Base-by-base conservation (phyloP, 64 coral and sea anemone genomes). In the Exaiptasia diaphana region DNA sequence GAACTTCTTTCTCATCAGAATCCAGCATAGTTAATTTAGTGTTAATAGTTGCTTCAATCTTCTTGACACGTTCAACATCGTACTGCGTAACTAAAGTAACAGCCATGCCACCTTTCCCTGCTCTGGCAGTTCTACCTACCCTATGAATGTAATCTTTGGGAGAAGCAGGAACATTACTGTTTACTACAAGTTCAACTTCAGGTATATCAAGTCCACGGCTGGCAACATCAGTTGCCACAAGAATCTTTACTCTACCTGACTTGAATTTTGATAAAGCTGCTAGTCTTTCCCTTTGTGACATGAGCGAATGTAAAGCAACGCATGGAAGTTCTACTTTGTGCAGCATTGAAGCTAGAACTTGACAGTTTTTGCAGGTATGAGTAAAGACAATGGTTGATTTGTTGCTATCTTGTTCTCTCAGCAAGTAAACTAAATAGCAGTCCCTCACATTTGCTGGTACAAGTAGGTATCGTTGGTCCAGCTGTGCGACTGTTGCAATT, bases 91-190 rank as follows among this genome's bases (percentile, higher is more conserved):
- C 67, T 1, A 99, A 48, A 13, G 89, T 92, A 24, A 99, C 70
- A 1, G 95, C 89, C 74, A 99, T 61, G 21, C 95, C 95, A 10
- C 95, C 90, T 15, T 73, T 90, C 0, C 95, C 95, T 6, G 95
- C 95, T 60, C 95, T 79, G 2, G 95, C 95, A 11, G 95, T 99
- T 7, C 95, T 69, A 33, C 95, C 95, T 1, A 99, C 95, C 5
- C 95, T 68, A 37, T 99, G 95, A 58, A 99, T 99, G 20, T 99
- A 99, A 75, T 99, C 95, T 37, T 99, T 91, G 1, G 95, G 85
- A 17, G 83, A 85, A 28, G 89, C 85, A 0, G 95, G 90, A 6
- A 99, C 90, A 55, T 99, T 99, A 45, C 89, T 89, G 67, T 99
- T 99, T 29, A 99, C 70, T 29, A 99, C 95, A 41, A 99, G 90